Evolutionary conservation across 2,888 invertebrate species (phyloP), one percentile per base, ranked within the genome.

Genomic region (Xestia sexstrigata): DNA sequence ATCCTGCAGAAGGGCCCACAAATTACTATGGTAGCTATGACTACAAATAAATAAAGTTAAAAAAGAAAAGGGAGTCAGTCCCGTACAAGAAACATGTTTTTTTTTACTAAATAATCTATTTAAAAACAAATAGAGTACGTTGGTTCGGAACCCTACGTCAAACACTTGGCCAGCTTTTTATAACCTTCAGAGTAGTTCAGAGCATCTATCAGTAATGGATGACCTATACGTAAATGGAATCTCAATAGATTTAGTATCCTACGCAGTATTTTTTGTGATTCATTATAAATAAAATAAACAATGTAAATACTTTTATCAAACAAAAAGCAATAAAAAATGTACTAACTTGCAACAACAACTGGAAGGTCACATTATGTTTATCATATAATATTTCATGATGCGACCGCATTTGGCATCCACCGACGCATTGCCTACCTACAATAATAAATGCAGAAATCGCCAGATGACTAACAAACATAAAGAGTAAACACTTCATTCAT

Each of bases 401-500:
- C 74, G 81, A 78, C 78, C 80, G 74, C 82, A 88, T 88, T 82
- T 86, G 79, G 78, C 69, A 69, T 70, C 78, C 74, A 82, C 84
- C 87, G 74, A 79, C 78, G 69, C 76, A 47, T 47, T 65, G 26
- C 35, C 58, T 70, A 66, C 67, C 69, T 58, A 78, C 39, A 68
- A 60, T 73, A 76, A 65, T 52, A 62, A 74, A 76, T 62, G 49
- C 78, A 77, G 52, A 52, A 60, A 70, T 60, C 49, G 26, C 58
- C 69, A 66, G 49, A 70, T 76, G 74, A 78, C 82, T 73, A 70
- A 81, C 49, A 23, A 49, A 60, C 47, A 39, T 69, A 72, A 62
- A 72, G 17, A 73, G 17, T 35, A 66, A 62, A 67, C 30, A 78
- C 42, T 78, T 67, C 63, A 76, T 79, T 87, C 58, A 83, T 74